Percentiles rank a stretch among this genome's conserved stretches.
These are phyloP conservation scores for Cheilosia grossa DNA, from an alignment of 2,888 invertebrate species.

Conservation along the genomic window DNA sequence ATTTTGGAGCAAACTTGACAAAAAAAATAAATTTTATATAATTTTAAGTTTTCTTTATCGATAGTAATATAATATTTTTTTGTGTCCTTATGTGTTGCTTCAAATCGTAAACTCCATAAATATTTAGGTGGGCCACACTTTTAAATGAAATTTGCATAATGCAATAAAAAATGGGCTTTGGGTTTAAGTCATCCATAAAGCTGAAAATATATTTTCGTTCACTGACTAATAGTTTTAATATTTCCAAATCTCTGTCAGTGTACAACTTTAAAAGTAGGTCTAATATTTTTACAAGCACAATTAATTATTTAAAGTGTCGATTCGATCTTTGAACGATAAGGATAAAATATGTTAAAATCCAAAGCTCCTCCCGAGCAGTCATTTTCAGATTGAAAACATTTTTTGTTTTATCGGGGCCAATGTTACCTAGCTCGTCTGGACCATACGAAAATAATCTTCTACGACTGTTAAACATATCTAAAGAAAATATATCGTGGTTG, in stretches of 20 bases:
- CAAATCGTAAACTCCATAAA: constrained; percentile 36
- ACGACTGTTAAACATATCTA: constrained; percentile 4
- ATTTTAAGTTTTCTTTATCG: too few relatives aligned
- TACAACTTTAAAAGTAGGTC: constrained; percentile 50
- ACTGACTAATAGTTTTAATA: constrained; percentile 27
- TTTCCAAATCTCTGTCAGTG: constrained; percentile 44
- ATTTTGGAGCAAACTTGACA: too few relatives aligned
- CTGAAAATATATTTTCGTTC: constrained; percentile 48
- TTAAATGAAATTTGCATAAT: constrained; percentile 51
- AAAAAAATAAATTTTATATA: too few relatives aligned
- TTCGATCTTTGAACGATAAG: constrained; percentile 22
- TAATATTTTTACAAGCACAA: constrained; percentile 56
- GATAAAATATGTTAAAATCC: constrained; percentile 34
- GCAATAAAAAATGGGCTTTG: constrained; percentile 44
- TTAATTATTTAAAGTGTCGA: constrained; percentile 41
- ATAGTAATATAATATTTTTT: constrained; percentile 65
- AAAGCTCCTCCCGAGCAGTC: constrained; percentile 67
- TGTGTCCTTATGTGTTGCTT: constrained; percentile 43
- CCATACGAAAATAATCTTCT: background rate
- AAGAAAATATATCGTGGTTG: background rate
- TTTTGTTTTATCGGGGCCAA: background rate
- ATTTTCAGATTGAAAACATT: constrained; percentile 51
- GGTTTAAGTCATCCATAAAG: constrained; percentile 58
- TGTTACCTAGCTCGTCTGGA: background rate
- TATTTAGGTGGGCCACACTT: constrained; percentile 47